phyloP scores from a whole-genome alignment of 92 coral and sea anemone genomes.

The Zoanthus sociatus region DNA sequence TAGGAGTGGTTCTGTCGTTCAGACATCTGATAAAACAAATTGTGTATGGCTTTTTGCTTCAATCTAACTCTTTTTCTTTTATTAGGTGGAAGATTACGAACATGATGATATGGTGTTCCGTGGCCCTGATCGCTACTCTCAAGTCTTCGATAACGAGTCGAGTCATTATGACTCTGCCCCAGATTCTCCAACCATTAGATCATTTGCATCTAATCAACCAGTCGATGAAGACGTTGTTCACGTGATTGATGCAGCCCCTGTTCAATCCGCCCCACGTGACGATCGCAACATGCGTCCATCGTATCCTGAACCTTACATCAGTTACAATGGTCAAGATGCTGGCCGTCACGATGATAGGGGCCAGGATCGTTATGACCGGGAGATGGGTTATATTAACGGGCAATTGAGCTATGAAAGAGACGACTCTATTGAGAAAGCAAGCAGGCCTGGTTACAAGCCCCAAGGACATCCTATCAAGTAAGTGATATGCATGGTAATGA shows the following conservation, averaged over 20 bases:
- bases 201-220: conserved; percentile 75
- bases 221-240: conserved; percentile 72
- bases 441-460: conserved; percentile 90
- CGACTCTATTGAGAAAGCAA: conserved; percentile 78
- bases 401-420: conserved; percentile 55
- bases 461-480: conserved; percentile 79
- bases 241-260: conserved; percentile 59
- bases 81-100: conserved; percentile 37
- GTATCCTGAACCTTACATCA: conserved; percentile 68
- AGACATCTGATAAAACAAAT: too few species aligned
- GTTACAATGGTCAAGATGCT: conserved; percentile 75
- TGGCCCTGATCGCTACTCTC: conserved; percentile 78
- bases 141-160: conserved; percentile 79
- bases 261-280: conserved; percentile 43
- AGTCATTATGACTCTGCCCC: conserved; percentile 72
- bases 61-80: neutral
- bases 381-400: conserved; percentile 60
- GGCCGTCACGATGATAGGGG: conserved; percentile 52
- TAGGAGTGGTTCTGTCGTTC: too few species aligned
- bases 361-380: conserved; percentile 55
- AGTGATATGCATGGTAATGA: conserved; percentile 22
- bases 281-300: conserved; percentile 60
- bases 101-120: conserved; percentile 71
- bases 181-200: conserved; percentile 88
- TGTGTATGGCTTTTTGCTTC: neutral